Base-by-base conservation (phyloP, 2,888 invertebrate genomes). In the Cyclophora punctaria region DNA sequence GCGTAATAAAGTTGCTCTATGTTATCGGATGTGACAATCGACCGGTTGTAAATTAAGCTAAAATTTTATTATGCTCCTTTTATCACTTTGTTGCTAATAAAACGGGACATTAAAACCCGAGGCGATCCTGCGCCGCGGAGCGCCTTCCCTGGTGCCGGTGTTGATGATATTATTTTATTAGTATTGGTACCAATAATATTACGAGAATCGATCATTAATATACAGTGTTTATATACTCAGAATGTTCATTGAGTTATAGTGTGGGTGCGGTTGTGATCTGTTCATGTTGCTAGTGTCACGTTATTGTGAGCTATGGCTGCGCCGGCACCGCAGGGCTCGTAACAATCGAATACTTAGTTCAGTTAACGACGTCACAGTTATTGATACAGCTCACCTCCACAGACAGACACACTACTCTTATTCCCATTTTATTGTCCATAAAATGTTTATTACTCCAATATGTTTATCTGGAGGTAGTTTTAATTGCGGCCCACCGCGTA, bases 401-500 rank as follows among this genome's bases (percentile, higher is more conserved):
- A 20, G 20, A 56, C 52, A 48, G 48, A 49, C 57, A 56, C 59
- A 57, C 20, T 34, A 34, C 33, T 5, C 34, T 55, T 53, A 50
- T 46, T 53, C 51, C 55, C 48, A 56, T 58, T 61, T 61, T 59
- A 61, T 59, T 49, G 51, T 3, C 48, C 53, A 55, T 58, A 57
- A 60, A 61, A 61, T 37, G 58, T 63, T 62, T 63, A 63, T 60
- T 59, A 48, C 47, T 52, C 35, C 52, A 53, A 61, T 59, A 79
- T 80, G 78, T 80, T 80, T 78, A 75, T 76, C 71, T 73, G 56
- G 62, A 67, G 72, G 74, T 78, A 73, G 76, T 73, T 78, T 80
- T 82, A 82, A 82, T 80, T 76, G 78, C 68, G 62, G 77, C 77
- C 84, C 80, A 81, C 84, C 83, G 75, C 73, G 76, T 69, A 74